A percentile compares a stretch with the other conserved stretches of the same genome.
Conservation (phyloP, 2,888 invertebrate species). For the Caenorhabditis japonica region DNA sequence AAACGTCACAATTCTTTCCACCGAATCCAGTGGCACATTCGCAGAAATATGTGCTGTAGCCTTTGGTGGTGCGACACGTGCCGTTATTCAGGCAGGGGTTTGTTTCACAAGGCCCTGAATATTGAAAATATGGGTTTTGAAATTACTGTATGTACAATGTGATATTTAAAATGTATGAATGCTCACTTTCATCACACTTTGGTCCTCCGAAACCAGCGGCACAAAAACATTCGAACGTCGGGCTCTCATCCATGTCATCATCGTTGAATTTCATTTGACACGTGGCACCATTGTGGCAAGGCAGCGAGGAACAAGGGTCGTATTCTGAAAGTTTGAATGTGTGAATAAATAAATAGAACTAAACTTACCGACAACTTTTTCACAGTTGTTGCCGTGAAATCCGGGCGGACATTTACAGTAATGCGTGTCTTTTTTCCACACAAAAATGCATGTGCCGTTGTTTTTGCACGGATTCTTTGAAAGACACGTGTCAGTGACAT, state of each 20-base stretch:
- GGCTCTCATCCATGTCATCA: constrained; percentile 52
- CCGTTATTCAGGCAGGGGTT: constrained; percentile 76
- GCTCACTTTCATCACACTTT: constrained; percentile 72
- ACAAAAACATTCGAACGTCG: constrained; percentile 73
- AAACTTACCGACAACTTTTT: constrained; percentile 66
- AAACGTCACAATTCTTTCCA: constrained; percentile 73
- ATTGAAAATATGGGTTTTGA: not conserved
- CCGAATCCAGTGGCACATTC: constrained; percentile 71
- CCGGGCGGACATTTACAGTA: constrained; percentile 72
- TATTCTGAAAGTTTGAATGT: constrained; percentile 64
- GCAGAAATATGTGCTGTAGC: constrained; percentile 70
- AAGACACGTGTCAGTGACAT: constrained; percentile 64
- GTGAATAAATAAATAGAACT: not conserved
- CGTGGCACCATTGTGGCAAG: constrained; percentile 74
- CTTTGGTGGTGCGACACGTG: constrained; percentile 74
- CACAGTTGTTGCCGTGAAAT: constrained; percentile 72
- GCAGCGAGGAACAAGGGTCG: constrained; percentile 69
- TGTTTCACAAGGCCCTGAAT: constrained; percentile 59
- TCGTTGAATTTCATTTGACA: constrained; percentile 64
- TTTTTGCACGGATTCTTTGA: constrained; percentile 73
- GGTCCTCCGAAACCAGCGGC: constrained; percentile 70
- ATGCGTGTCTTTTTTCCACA: constrained; percentile 65
- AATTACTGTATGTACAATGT: not conserved
- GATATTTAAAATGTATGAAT: too few relatives aligned
- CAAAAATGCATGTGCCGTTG: constrained; percentile 72